Base-by-base conservation (phyloP, 2,888 invertebrate species). In the Junonia oenone region DNA sequence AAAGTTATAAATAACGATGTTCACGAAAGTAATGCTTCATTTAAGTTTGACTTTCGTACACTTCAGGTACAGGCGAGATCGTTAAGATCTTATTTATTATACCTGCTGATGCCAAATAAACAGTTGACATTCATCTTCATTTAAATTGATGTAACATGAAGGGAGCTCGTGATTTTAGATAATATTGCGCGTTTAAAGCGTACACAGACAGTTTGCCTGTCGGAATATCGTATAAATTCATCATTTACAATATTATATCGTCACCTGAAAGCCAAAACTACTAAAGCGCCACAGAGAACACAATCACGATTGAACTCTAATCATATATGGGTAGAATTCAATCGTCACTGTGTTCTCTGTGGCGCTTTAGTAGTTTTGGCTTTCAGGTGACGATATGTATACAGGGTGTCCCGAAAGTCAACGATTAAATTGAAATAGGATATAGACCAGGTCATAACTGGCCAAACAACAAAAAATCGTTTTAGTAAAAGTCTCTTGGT, bases 1-100 rank as follows among this genome's bases (percentile, higher is more conserved):
- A n/a, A n/a, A n/a, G 19, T 54, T 8, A 15, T 40, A 33, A 48
- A 48, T 54, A 54, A 33, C 33, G 40, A 48, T 31, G 22, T 29
- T 15, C 31, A 29, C 31, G 13, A 40, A 47, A 33, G 17, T 17
- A 17, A 6, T 15, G 29, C 33, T 27, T 13, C 40, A 6, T 33
- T 47, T 29, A 29, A 40, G 47, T 48, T 33, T n/a, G 4, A 3
- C 31, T 33, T n/a, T 33, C 11, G 4, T n/a, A 33, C 31, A n/a
- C 4, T 33, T 46, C 22, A 22, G 26, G n/a, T 26, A 38, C 29
- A 15, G n/a, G 50, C 15, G 26, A 19, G 43, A 40, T 45, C 55
- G 51, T 59, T 55, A 59, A 46, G 45, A 40, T 50, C 50, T 50
- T 45, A 58, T 59, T 59, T 56, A 56, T 52, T 31, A 45, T 33